Conservation (phyloP, 2,113 vertebrate genomes). For the Prunella fulvescens region DNA sequence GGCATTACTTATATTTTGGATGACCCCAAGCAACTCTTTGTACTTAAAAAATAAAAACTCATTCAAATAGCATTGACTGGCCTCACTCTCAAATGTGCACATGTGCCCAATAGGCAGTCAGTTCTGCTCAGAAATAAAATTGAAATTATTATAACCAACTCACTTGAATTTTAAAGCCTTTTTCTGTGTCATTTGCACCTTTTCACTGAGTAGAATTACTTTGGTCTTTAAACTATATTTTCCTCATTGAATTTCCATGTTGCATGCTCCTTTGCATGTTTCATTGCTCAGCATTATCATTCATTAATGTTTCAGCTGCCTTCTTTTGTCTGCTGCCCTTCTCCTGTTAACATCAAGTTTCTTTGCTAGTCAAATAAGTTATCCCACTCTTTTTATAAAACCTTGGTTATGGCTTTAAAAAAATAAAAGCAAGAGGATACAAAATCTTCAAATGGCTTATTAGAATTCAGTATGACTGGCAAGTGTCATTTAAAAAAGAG, state of each 20-base stretch:
- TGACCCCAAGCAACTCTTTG: neutral
- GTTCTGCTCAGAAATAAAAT: neutral
- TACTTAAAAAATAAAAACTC: neutral
- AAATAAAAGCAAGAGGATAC: conserved; percentile 12
- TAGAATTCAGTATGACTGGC: conserved; percentile 66
- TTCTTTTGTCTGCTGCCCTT: conserved; percentile 53
- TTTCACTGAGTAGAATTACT: conserved; percentile 27
- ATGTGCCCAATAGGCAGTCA: neutral
- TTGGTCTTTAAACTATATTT: conserved; percentile 37
- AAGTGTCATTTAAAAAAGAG: conserved; percentile 72
- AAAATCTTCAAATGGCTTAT: conserved; percentile 60
- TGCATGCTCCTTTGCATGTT: conserved; percentile 36
- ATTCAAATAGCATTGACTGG: neutral
- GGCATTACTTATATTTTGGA: neutral
- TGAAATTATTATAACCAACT: conserved; percentile 17
- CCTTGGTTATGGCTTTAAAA: conserved; percentile 25
- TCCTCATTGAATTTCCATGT: conserved; percentile 24
- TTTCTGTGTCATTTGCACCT: conserved; percentile 10
- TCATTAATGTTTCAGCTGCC: conserved; percentile 50
- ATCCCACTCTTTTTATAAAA: conserved; percentile 26
- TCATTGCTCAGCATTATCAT: conserved; percentile 51
- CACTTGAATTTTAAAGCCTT: neutral
- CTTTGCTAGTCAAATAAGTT: conserved; percentile 53
- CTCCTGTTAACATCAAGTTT: conserved; percentile 50
- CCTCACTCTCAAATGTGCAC: neutral